Base-by-base conservation (phyloP, 2,888 invertebrate species). In the Volucella inanis region DNA sequence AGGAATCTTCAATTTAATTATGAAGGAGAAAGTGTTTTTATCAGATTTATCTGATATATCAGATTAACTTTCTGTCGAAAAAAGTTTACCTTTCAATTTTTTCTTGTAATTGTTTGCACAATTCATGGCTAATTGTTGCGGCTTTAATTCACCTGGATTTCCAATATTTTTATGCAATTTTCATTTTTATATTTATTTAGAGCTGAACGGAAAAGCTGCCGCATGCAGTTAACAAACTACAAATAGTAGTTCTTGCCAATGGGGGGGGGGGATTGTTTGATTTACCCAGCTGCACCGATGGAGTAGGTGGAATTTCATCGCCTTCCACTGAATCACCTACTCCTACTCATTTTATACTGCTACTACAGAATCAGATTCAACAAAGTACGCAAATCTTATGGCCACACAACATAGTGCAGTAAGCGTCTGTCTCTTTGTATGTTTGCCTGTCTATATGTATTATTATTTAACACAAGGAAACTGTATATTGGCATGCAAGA, bases 271-370 rank as follows among this genome's bases (percentile, higher is more conserved):
- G 61, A 75, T 80, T 65, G 71, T 76, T 84, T 61, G 61, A 80
- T 80, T 84, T 79, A 59, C 83, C 70, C 85, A 85, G 85, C 85
- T 85, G 84, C 68, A 64, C 49, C 10, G 65, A 14, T 54, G 68
- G 57, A 65, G 80, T 65, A 52, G 80, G 71, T 71, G 84, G 84
- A 84, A 75, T 80, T 80, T 76, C 74, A 80, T 76, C 70, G 70
- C 67, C 75, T 68, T 39, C 65, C 43, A 12, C 49, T 67, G 76
- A 65, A 74, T 71, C 62, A 49, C 9, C 31, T 6, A 31, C 67
- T 71, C 84, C 80, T 80, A 84, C 80, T 84, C 70, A 70, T 80
- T 61, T 49, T 6, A 31, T 31, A 31, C 31, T 31, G 31, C 41
- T n/a, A 65, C 41, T 68, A 64, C 52, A 62, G 38, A 61, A 65